Evolutionary conservation across 2,888 invertebrate species (phyloP).

Genomic region (Drosophila anomalipes): DNA sequence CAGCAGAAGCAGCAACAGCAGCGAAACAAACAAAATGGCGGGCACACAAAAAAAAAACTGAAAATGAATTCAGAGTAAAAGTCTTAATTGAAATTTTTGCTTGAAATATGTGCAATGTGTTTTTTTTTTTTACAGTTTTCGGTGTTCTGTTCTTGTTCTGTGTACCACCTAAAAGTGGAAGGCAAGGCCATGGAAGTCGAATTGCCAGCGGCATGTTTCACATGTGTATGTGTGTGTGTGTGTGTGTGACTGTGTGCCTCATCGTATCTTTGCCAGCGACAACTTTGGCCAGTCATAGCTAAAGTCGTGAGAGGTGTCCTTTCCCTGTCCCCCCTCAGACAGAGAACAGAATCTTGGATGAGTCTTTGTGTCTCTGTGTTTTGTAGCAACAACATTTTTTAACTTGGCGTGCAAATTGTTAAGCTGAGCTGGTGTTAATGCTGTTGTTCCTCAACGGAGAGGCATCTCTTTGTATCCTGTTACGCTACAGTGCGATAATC

Average conservation of each 20-base stretch:
- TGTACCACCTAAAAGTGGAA: conserved; percentile 66
- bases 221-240: conserved; percentile 17
- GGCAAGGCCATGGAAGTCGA: conserved; percentile 62
- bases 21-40: conserved; percentile 42
- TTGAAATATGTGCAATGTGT: conserved; percentile 69
- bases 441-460: neutral
- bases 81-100: conserved; percentile 83
- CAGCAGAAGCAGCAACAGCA: conserved; percentile 3
- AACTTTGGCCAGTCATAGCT: conserved; percentile 64
- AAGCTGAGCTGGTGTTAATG: conserved; percentile 25
- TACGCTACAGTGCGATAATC: conserved; percentile 37
- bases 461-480: conserved; percentile 35
- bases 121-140: conserved; percentile 35
- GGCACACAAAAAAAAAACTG: conserved; percentile 34
- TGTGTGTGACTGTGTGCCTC: conserved; percentile 20
- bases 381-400: conserved; percentile 53
- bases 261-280: conserved; percentile 60
- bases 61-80: conserved; percentile 76
- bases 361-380: conserved; percentile 46
- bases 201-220: conserved; percentile 55
- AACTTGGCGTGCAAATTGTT: conserved; percentile 59
- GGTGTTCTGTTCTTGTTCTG: conserved; percentile 9
- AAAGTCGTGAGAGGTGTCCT: conserved; percentile 57
- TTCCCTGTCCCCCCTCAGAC: neutral
- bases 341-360: conserved; percentile 50